Base-by-base conservation (phyloP, 2,113 vertebrate genomes). In the Lycaon pictus region DNA sequence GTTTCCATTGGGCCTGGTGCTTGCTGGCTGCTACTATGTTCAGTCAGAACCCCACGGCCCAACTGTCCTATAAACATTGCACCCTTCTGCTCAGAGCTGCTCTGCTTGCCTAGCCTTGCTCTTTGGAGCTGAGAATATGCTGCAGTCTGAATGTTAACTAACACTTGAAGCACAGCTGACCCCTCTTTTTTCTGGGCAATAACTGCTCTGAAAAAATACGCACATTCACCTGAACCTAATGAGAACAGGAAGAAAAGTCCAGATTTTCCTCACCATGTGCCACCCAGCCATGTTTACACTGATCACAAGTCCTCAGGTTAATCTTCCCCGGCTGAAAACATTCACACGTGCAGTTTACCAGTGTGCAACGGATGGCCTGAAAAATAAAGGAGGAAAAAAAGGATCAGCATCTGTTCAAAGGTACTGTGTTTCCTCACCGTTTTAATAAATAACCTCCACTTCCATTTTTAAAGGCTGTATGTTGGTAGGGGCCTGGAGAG, bases 301-400 rank as follows among this genome's bases (percentile, higher is more conserved):
- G 99, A 98, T 99, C 99, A 98, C 99, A 99, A 98, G 99, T 99
- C 98, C 99, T 99, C 98, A 99, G 99, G 99, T 99, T 99, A 99
- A 99, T 99, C 99, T 99, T 99, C 96, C 99, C 99, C 4, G 99
- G 99, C 98, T 99, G 99, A 99, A 99, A 99, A 99, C 99, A 99
- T 98, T 99, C 99, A 98, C 99, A 99, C 8, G 99, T 99, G 99
- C 99, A 99, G 99, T 99, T 99, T 98, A 99, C 99, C 99, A 99
- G 98, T 98, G 99, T 99, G 99, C 99, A 99, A 98, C 99, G 99
- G 98, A 99, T 99, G 98, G 99, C 99, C 99, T 99, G 98, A 20
- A 98, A 98, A 98, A 97, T 95, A 97, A 95, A 96, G 98, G 91
- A 65, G 91, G 55, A 3, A 79, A 97, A 98, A 76, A 48, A 25